A percentile compares a stretch with the other conserved stretches of the same genome.
Evolutionary conservation across 30 jellyfish, hydroid and myxozoan species (phyloP).

Genomic region (Cassiopea xamachana): DNA sequence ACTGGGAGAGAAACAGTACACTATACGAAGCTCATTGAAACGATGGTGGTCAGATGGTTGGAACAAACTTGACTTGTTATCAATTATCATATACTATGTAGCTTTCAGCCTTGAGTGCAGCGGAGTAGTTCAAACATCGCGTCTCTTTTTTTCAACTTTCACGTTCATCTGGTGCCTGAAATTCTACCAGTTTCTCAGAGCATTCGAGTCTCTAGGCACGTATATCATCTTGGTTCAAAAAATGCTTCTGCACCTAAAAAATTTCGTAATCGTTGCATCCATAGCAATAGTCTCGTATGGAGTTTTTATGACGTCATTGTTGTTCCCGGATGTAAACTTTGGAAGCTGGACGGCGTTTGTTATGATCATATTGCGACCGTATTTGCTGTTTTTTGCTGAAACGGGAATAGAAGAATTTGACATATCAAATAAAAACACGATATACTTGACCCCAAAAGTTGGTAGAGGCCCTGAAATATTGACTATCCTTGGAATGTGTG

Average conservation of each 20-base stretch:
- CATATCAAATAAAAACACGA: neutral
- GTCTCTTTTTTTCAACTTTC: neutral
- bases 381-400: conserved; percentile 9
- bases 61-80: neutral
- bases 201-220: conserved; percentile 1
- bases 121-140: neutral
- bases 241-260: neutral
- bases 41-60: conserved; percentile 3
- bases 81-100: neutral
- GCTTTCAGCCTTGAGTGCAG: neutral
- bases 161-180: conserved; percentile 24
- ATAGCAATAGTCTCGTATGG: conserved; percentile 12
- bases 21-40: neutral
- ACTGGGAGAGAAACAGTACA: conserved; percentile 8
- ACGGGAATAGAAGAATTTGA: neutral
- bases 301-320: conserved; percentile 2
- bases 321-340: neutral
- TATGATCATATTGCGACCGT: conserved; percentile 8
- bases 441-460: neutral
- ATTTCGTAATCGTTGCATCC: neutral
- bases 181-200: conserved; percentile 23
- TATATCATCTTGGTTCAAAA: conserved; percentile 8
- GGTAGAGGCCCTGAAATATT: neutral
- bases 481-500: neutral
- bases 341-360: neutral